phyloP scores from a whole-genome alignment of 2,113 vertebrate species.

The Varanus salvator region DNA sequence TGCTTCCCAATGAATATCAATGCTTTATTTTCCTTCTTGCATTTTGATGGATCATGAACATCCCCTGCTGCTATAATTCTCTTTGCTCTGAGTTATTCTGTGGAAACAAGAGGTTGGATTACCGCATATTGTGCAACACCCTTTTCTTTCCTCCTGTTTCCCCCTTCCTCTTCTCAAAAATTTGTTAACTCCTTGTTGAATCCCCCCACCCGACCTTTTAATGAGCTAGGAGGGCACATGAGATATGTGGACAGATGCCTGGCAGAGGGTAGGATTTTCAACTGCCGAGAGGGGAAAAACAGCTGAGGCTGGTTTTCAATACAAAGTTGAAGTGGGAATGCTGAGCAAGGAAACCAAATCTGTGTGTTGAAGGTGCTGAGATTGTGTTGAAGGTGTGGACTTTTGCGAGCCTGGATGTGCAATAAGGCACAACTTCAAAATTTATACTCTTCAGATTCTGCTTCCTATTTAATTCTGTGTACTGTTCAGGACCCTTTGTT shows the following conservation, averaged over 20 bases:
- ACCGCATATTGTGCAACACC: neutral
- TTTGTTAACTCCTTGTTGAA: neutral
- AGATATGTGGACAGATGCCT: neutral
- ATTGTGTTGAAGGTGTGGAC: neutral
- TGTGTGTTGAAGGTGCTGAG: conserved; percentile 1
- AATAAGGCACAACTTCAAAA: neutral
- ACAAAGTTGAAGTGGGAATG: neutral
- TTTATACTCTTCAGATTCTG: neutral
- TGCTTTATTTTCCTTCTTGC: neutral
- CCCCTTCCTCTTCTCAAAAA: neutral
- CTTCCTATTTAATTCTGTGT: neutral
- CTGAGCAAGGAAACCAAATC: conserved; percentile 30
- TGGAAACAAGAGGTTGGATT: neutral
- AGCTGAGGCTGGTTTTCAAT: neutral
- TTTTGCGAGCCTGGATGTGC: neutral
- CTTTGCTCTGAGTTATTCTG: too few relatives aligned
- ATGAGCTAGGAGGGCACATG: neutral
- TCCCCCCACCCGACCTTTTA: neutral
- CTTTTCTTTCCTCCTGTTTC: neutral
- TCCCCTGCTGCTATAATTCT: neutral
- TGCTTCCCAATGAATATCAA: neutral
- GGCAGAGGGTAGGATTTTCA: neutral
- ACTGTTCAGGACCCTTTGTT: neutral
- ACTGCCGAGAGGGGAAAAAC: neutral
- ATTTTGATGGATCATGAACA: neutral